Percentiles rank a stretch among this genome's conserved stretches.
phyloP scores from a whole-genome alignment of 2,113 vertebrate species.

The Macaca nemestrina region DNA sequence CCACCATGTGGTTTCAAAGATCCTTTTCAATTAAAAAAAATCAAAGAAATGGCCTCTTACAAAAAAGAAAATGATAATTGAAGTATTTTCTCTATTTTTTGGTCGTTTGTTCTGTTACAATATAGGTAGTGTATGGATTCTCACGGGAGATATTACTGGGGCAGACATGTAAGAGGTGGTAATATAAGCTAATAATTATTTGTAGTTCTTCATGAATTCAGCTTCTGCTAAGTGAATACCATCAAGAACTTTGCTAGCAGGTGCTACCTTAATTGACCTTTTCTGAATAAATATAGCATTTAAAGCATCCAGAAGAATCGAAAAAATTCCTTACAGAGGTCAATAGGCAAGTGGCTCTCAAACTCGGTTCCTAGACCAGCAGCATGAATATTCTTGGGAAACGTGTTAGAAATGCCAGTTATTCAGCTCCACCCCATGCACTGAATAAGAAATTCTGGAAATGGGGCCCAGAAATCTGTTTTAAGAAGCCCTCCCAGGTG shows the following conservation, averaged over 20 bases:
- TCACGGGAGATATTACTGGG: accelerated
- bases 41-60: not conserved
- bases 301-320: not conserved
- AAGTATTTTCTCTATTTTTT: not conserved
- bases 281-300: not conserved
- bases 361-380: too few relatives aligned
- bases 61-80: not conserved
- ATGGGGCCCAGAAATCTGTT: not conserved
- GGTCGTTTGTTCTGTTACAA: not conserved
- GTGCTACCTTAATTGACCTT: not conserved
- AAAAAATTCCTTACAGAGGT: not conserved
- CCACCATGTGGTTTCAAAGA: conserved; percentile 81
- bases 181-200: not conserved
- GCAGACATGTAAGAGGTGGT: accelerated
- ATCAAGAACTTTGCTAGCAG: not conserved
- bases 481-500: not conserved
- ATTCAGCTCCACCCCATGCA: accelerated
- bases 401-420: not conserved
- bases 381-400: not conserved
- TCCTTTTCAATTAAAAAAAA: not conserved
- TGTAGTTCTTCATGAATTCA: not conserved
- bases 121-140: too few relatives aligned
- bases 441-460: not conserved
- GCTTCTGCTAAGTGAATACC: not conserved
- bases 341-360: not conserved